phyloP scores from a whole-genome alignment of 2,797 vertebrate genomes.

The Amniataba percoides region DNA sequence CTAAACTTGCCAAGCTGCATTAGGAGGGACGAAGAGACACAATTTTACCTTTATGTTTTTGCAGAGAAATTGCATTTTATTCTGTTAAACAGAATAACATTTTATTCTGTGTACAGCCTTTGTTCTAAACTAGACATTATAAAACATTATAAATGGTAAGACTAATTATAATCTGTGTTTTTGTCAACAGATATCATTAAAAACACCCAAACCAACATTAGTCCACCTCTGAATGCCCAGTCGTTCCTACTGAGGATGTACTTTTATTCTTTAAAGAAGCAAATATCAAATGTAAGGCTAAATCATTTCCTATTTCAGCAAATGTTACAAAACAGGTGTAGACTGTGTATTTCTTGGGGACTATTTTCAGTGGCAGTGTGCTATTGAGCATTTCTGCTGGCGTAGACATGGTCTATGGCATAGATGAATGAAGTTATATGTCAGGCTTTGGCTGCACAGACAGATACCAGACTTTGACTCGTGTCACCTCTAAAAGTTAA shows the following conservation, averaged over 20 bases:
- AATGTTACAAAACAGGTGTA: not conserved
- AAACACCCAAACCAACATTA: not conserved
- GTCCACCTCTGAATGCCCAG: not conserved
- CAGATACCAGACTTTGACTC: not conserved
- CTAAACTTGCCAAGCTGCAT: slow-evolving; percentile 94
- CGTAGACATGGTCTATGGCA: not conserved
- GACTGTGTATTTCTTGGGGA: not conserved
- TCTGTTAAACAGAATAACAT: slow-evolving; percentile 4
- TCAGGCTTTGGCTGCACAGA: not conserved
- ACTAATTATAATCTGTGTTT: not conserved
- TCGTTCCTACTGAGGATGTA: not conserved
- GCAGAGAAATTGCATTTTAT: not conserved
- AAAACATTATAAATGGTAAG: not conserved
- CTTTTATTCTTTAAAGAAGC: not conserved
- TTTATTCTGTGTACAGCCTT: not conserved
- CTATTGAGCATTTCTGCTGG: not conserved
- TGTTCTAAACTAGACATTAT: not conserved
- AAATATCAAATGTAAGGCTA: not conserved
- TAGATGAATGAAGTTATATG: not conserved
- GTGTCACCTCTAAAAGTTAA: not conserved
- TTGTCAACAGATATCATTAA: not conserved
- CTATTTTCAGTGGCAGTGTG: not conserved
- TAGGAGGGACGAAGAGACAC: slow-evolving; percentile 1
- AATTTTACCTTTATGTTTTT: not conserved
- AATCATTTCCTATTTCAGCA: not conserved